Base-by-base conservation (phyloP, 2,888 invertebrate genomes). In the Dione vanillae region DNA sequence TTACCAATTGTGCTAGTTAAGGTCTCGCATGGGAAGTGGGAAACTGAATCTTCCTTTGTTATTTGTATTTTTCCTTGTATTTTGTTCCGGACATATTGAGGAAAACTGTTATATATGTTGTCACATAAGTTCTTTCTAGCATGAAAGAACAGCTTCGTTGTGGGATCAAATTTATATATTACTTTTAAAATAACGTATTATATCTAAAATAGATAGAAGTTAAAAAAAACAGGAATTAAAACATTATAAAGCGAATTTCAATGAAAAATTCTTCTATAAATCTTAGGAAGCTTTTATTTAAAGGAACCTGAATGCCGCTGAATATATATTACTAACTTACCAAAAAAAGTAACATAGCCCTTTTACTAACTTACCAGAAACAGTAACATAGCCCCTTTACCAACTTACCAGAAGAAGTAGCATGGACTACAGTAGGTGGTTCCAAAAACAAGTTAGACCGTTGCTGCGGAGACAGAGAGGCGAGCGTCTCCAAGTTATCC, bases 401-500 rank as follows among this genome's bases (percentile, higher is more conserved):
- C 7, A 16, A 64, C 74, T 87, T 74, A 91, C 92, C 89, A 37
- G 86, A 76, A 43, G 84, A 76, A 8, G 88, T 83, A 1, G 88
- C 84, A 6, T 85, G 83, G 0, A 91, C 86, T 0, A 91, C 92
- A 2, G 82, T 83, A 0, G 92, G 92, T 0, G 87, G 79, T 1
- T 89, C 90, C 69, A 85, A 85, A 80, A 89, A 88, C 51, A 90
- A 77, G 1, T 80, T 79, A 59, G 88, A 83, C 6, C 90, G 82
- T 72, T 92, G 86, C 66, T 88, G 85, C 0, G 92, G 91, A 0
- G 91, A 86, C 71, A 91, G 78, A 0, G 86, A 85, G 0, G 93
- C 91, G 71, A 94, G 83, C 12, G 87, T 88, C 78, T 93, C 91
- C 80, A 94, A 78, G 79, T 94, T 94, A 72, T 89, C 92, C 9